These are phyloP conservation scores for Anastrepha ludens DNA, from an alignment of 1,140 invertebrate genomes.

Conservation along the genomic window DNA sequence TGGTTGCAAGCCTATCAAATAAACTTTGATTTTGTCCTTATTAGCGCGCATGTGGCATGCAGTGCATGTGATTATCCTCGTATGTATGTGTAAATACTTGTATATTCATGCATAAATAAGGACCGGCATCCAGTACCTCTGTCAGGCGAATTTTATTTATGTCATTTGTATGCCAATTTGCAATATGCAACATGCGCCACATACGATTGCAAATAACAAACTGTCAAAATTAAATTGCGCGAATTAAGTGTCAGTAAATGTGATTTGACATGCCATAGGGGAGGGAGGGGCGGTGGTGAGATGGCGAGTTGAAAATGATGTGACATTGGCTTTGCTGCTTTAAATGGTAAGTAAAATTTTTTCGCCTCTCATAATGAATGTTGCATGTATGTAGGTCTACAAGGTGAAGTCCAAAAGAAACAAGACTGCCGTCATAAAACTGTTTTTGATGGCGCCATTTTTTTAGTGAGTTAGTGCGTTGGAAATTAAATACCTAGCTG, in stretches of 20 bases:
- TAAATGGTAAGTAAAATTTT: background rate
- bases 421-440: no score
- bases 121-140: background rate
- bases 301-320: background rate
- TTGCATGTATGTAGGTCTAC: no score
- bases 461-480: no score
- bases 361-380: no score
- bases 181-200: constrained; percentile 33
- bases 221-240: constrained; percentile 51
- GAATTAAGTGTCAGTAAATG: constrained; percentile 51
- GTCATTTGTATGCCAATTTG: constrained; percentile 46
- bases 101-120: background rate
- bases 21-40: constrained; percentile 44
- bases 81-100: background rate
- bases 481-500: no score
- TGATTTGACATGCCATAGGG: background rate
- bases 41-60: background rate
- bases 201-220: constrained; percentile 49
- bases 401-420: no score
- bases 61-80: background rate
- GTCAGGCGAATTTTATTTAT: constrained; percentile 42
- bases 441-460: no score
- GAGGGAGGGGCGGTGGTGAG: background rate
- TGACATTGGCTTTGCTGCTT: constrained; percentile 36
- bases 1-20: background rate